Conservation (phyloP, 2,797 vertebrate species). For the Micropoecilia bifurca region DNA sequence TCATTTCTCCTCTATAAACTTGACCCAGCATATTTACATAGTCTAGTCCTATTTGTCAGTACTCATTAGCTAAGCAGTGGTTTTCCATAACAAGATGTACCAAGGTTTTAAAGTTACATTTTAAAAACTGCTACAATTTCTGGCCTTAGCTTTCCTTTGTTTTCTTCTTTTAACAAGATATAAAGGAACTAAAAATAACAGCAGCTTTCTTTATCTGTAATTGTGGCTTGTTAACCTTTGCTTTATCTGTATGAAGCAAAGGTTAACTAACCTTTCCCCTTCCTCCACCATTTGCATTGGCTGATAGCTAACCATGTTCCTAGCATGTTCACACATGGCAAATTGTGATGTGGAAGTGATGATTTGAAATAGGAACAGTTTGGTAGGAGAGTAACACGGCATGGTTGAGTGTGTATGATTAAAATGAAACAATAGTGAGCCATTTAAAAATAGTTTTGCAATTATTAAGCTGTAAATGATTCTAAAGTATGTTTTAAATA, state of each 20-base stretch:
- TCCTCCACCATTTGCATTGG: not conserved
- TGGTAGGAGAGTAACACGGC: not conserved
- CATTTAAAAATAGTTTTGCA: not conserved
- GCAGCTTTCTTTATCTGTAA: not conserved
- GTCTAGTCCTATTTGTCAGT: not conserved
- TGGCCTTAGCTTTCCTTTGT: not conserved
- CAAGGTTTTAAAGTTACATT: not conserved
- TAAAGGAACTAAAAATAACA: not conserved
- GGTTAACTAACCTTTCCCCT: not conserved
- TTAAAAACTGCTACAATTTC: not conserved
- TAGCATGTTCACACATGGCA: not conserved
- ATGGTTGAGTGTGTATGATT: not conserved
- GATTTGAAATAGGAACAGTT: not conserved
- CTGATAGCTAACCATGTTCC: not conserved
- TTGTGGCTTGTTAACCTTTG: too few species aligned
- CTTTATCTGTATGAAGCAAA: not conserved
- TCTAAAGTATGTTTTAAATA: not conserved
- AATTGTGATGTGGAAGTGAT: not conserved
- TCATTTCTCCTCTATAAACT: not conserved
- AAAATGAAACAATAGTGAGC: not conserved
- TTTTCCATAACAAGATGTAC: not conserved
- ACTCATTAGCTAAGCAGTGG: not conserved
- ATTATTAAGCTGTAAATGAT: not conserved
- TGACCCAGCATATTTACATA: not conserved
- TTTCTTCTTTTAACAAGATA: not conserved